Conservation (phyloP, 1,140 invertebrate species). For the Drosophila arawakana region DNA sequence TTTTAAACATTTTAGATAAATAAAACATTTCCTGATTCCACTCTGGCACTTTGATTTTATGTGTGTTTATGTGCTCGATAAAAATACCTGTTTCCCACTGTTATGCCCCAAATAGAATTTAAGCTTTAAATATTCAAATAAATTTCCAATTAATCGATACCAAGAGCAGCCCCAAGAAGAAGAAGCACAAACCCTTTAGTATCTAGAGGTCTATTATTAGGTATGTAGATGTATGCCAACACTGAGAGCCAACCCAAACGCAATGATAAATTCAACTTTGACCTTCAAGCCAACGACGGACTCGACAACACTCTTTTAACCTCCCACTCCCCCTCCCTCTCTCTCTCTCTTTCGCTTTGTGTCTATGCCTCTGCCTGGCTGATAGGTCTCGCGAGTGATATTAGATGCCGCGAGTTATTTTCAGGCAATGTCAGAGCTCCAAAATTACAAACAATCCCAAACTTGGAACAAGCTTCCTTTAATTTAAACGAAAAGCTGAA, state of each 20-base stretch:
- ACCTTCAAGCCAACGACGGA: constrained; percentile 12
- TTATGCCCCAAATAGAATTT: background rate
- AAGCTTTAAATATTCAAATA: background rate
- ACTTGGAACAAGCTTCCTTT: constrained; percentile 12
- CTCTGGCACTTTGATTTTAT: too few relatives aligned
- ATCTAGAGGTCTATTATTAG: constrained; percentile 1
- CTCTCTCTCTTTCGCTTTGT: too few relatives aligned
- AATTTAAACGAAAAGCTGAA: background rate
- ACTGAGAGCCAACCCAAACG: background rate
- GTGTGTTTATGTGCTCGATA: too few relatives aligned
- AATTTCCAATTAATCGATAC: background rate
- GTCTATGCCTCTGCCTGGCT: background rate
- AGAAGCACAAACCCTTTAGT: background rate
- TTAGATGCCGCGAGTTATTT: constrained; percentile 13
- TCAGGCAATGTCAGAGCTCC: background rate
- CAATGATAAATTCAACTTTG: constrained; percentile 6
- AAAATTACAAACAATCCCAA: background rate
- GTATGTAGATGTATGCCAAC: too few relatives aligned
- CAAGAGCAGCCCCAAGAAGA: background rate
- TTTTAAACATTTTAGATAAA: too few relatives aligned
- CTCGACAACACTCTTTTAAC: background rate
- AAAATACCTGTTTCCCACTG: too few relatives aligned
- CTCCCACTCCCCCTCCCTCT: too few relatives aligned
- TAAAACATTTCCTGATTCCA: too few relatives aligned
- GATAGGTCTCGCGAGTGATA: background rate